These are phyloP conservation scores for Zaprionus inermis DNA, from an alignment of 1,140 invertebrate species.

Conservation along the genomic window DNA sequence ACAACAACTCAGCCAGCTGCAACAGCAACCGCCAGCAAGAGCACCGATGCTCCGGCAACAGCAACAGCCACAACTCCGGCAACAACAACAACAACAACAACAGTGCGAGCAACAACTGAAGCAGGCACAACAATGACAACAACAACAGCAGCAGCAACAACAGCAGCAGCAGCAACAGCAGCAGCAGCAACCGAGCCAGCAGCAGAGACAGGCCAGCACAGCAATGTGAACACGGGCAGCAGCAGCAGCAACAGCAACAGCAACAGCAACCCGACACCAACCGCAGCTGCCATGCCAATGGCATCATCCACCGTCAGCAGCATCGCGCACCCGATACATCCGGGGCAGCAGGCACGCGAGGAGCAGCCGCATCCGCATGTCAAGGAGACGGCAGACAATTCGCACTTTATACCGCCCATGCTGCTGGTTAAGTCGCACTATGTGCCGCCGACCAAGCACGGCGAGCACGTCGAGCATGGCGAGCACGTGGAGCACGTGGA, in stretches of 20 bases:
- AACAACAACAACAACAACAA: not conserved
- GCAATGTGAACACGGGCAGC: constrained; percentile 3
- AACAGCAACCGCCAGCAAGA: not conserved
- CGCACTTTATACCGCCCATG: constrained; percentile 84
- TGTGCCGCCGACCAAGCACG: constrained; percentile 71
- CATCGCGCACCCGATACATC: constrained; percentile 70
- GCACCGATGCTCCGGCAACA: not conserved
- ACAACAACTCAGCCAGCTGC: constrained; percentile 1
- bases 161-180: not conserved
- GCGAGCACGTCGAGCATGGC: constrained; percentile 41
- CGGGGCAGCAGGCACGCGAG: constrained; percentile 42
- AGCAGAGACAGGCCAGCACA: not conserved
- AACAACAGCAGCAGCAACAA: not conserved
- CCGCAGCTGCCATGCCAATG: constrained; percentile 18
- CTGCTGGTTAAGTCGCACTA: constrained; percentile 82
- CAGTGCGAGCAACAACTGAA: not conserved
- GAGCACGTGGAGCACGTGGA: constrained; percentile 46
- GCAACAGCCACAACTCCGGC: not conserved
- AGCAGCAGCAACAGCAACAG: not conserved
- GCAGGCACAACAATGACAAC: not conserved
- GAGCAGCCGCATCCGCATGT: constrained; percentile 46
- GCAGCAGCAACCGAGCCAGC: not conserved
- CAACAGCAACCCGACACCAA: not conserved
- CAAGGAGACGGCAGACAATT: constrained; percentile 76
- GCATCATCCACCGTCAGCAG: constrained; percentile 42